Conservation (phyloP, 2,113 vertebrate genomes). For the Crotalus horridus region DNA sequence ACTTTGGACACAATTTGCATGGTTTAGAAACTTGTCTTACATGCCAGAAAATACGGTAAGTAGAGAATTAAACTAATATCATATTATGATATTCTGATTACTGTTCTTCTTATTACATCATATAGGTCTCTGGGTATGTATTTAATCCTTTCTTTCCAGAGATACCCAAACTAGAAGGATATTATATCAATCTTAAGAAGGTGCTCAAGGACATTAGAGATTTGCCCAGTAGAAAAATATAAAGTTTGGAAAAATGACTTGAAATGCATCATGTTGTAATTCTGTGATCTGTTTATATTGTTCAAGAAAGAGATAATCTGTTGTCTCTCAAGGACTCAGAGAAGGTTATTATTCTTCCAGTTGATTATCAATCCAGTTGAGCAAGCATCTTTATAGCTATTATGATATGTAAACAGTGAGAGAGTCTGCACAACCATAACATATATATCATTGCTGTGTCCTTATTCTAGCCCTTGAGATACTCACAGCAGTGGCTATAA, state of each 20-base stretch:
- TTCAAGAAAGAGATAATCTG: neutral
- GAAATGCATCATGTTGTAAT: neutral
- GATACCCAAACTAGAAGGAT: neutral
- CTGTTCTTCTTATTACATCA: neutral
- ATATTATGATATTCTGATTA: too few relatives aligned
- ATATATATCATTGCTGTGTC: neutral
- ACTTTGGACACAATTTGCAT: too few relatives aligned
- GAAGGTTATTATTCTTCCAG: neutral
- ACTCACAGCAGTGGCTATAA: neutral
- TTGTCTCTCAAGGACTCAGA: constrained; percentile 1
- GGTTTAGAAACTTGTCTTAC: too few relatives aligned
- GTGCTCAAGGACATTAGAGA: neutral
- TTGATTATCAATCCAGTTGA: neutral
- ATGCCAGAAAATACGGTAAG: too few relatives aligned
- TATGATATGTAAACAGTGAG: neutral
- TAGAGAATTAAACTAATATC: too few relatives aligned
- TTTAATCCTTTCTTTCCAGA: neutral
- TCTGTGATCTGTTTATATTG: neutral
- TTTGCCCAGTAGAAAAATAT: neutral
- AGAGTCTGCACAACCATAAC: neutral
- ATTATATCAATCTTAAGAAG: neutral
- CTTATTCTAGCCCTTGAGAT: neutral
- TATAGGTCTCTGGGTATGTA: neutral
- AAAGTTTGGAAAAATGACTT: neutral
- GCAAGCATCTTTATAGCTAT: neutral